Evolutionary conservation across 2,797 vertebrate species (phyloP), one percentile per base, ranked within the genome.

Genomic region (Acanthis flammea): DNA sequence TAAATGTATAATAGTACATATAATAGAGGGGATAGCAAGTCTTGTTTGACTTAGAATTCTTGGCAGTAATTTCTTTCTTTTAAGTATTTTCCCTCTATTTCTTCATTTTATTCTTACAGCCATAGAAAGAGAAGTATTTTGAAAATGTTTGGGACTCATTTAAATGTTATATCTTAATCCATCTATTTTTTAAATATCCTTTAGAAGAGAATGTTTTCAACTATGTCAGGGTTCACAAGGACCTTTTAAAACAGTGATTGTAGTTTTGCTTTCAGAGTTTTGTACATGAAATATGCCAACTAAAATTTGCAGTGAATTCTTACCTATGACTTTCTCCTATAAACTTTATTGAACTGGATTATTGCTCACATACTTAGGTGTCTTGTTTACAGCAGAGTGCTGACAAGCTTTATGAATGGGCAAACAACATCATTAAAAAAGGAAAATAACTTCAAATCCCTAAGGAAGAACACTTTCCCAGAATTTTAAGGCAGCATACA

Each of bases 341-440:
- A 62, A 84, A 58, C 27, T 95, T 60, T 65, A 66, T 51, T 54
- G 50, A 77, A 31, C 17, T 57, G 70, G 28, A 33, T 67, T 94
- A 41, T 51, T 80, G 55, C 60, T 80, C 30, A 7, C 13, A 25
- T 65, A 53, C 55, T 80, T 88, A 30, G 65, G 33, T 87, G 60
- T 78, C 78, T 72, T 6, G 0, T 72, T 95, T 80, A 92, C 27
- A 92, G 50, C 41, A 66, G 35, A 89, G 60, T 39, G 47, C 65
- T 77, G 82, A 94, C 51, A 91, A 88, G n/a, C n/a, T 79, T 92
- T 79, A 72, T 82, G 88, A 94, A 80, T 87, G 62, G 67, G 54
- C 74, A 53, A 94, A 84, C 25, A 35, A 25, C 62, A 87, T 55
- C 2, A 30, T 79, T 95, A 85, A 1, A 79, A 88, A 91, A 60